A percentile compares a stretch with the other conserved stretches of the same genome.
phyloP scores from a whole-genome alignment of 2,888 invertebrate species.

The Drosophila anceps region DNA sequence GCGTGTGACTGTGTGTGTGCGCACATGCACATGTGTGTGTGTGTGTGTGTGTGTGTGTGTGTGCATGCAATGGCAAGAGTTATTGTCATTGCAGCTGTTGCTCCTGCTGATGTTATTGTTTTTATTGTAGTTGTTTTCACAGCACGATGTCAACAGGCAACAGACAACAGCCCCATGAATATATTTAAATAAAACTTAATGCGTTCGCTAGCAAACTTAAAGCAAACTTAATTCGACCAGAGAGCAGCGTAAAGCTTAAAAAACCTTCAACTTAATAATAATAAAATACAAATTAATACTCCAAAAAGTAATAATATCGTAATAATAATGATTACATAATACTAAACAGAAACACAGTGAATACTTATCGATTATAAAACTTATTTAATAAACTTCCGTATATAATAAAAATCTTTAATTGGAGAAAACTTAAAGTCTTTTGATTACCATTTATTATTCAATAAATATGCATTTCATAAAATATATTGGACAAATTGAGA shows the following conservation, averaged over 20 bases:
- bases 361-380: too few relatives aligned
- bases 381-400: too few relatives aligned
- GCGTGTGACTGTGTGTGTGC: constrained; percentile 16
- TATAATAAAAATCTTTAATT: too few relatives aligned
- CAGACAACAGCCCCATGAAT: constrained; percentile 61
- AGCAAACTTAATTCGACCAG: constrained; percentile 7
- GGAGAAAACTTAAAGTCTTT: too few relatives aligned
- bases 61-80: constrained; percentile 56
- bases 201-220: constrained; percentile 21
- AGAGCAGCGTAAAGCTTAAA: neutral
- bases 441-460: too few relatives aligned
- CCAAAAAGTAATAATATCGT: too few relatives aligned
- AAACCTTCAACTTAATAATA: neutral
- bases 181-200: constrained; percentile 67
- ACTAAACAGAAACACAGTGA: too few relatives aligned
- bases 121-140: constrained; percentile 61
- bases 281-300: neutral
- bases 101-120: constrained; percentile 65
- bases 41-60: constrained; percentile 6
- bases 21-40: too few relatives aligned
- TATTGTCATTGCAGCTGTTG: constrained; percentile 79
- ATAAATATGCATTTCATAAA: neutral
- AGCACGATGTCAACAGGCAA: constrained; percentile 67
- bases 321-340: too few relatives aligned
- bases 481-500: neutral